These are phyloP conservation scores for Morus bassanus DNA, from an alignment of 2,797 vertebrate genomes.

Conservation along the genomic window DNA sequence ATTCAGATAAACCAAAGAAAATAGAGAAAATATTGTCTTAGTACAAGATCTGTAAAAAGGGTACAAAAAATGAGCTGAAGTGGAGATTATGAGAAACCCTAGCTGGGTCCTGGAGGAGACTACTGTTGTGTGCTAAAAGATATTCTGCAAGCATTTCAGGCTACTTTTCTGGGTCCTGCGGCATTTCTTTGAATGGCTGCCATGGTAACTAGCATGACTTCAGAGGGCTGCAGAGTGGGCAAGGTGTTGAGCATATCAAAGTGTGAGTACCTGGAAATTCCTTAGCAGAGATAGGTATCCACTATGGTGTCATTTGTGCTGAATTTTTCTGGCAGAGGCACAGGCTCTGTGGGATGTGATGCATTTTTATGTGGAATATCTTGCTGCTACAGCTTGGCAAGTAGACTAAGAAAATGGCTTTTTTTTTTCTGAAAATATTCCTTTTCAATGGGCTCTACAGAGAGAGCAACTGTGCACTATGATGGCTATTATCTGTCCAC, in stretches of 20 bases:
- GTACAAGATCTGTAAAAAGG: not conserved
- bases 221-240: not conserved
- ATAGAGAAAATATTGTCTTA: not conserved
- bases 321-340: not conserved
- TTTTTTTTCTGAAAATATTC: not conserved
- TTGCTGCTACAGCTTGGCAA: not conserved
- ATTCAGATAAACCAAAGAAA: not conserved
- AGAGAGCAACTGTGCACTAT: not conserved
- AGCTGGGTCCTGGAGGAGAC: not conserved
- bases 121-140: not conserved
- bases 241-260: not conserved
- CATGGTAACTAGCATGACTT: not conserved
- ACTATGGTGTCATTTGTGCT: not conserved
- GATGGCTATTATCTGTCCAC: not conserved
- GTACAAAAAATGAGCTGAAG: not conserved
- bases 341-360: accelerated
- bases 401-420: not conserved
- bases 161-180: not conserved
- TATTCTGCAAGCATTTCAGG: not conserved
- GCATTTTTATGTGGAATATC: not conserved
- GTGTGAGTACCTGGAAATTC: not conserved
- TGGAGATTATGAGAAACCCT: not conserved
- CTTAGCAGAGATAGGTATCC: not conserved
- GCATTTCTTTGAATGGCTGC: not conserved
- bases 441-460: not conserved